Conservation (phyloP, 1,140 invertebrate genomes). For the Delia radicum region DNA sequence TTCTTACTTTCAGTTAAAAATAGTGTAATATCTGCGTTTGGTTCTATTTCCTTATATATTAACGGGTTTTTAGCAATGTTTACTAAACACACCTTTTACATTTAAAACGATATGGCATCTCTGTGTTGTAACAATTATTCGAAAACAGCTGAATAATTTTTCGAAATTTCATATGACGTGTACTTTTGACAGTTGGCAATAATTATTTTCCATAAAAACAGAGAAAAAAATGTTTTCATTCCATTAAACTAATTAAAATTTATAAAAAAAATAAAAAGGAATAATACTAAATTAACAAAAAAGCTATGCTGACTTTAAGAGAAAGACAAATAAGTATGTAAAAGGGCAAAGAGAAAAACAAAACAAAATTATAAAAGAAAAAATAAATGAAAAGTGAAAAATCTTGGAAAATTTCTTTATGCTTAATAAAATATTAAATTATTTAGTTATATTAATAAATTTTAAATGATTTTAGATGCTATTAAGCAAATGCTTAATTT, state of each 20-base stretch:
- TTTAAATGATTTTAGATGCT: slow-evolving; percentile 66
- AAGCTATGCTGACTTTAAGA: slow-evolving; percentile 65
- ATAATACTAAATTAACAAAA: not conserved
- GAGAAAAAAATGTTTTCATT: slow-evolving; percentile 20
- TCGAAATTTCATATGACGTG: slow-evolving; percentile 6
- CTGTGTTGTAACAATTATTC: not conserved
- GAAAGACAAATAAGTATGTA: slow-evolving; percentile 75
- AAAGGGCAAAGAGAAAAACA: slow-evolving; percentile 17
- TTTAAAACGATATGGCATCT: not conserved
- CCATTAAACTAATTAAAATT: slow-evolving; percentile 2
- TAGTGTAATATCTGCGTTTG: too few species aligned
- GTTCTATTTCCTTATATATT: not conserved
- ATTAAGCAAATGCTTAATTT: slow-evolving; percentile 93
- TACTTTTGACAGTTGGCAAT: slow-evolving; percentile 28
- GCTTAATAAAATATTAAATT: not conserved
- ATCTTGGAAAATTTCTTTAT: not conserved
- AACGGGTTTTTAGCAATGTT: not conserved
- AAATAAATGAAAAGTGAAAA: not conserved
- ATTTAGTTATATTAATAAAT: slow-evolving; percentile 21
- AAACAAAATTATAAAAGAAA: not conserved
- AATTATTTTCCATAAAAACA: slow-evolving; percentile 15
- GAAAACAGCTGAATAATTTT: not conserved
- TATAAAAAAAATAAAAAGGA: not conserved
- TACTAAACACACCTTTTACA: not conserved
- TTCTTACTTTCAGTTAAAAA: too few species aligned